Base-by-base conservation (phyloP, 1,140 invertebrate species). In the Bombus haemorrhoidalis region DNA sequence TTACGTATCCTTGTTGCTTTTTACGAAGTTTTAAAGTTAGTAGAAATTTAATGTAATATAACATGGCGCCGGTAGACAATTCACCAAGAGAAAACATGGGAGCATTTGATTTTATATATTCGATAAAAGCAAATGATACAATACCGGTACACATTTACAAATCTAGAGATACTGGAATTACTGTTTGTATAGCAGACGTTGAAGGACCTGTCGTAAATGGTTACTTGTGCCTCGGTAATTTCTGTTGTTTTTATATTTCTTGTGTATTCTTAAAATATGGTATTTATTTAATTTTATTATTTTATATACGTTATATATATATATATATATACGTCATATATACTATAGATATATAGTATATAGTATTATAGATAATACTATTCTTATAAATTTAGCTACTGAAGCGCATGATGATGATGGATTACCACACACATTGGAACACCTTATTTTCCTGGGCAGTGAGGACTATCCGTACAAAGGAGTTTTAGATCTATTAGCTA, bases 381-480 rank as follows among this genome's bases (percentile, higher is more conserved):
- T 77, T 79, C 78, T 77, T 32, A 77, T 59, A 62, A 79, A 77
- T 80, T 41, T 91, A 98, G 98, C 97, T 34, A 99, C 98, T 25
- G 98, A 99, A 96, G 97, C 98, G 1, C 96, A 97, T 92, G 98
- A 98, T 95, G 98, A 99, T 95, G 98, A 99, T 96, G 98, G 98
- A 8, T 93, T 99, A 64, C 98, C 98, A 1, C 98, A 99, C 92
- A 99, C 98, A 25, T 95, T 99, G 93, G 98, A 99, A 92, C 98
- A 99, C 95, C 96, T 99, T 13, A 96, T 99, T 34, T 99, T 99
- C 94, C 95, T 99, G 92, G 98, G 98, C 2, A 98, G 98, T 92
- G 97, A 98, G 94, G 96, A 97, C 1, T 99, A 98, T 95, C 98
- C 98, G 0, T 99, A 98, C 90, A 98, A 98, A 95, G 98, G 98